Evolutionary conservation across 2,888 invertebrate genomes (phyloP), one percentile per base, ranked within the genome.

Genomic region (Euplexia lucipara): DNA sequence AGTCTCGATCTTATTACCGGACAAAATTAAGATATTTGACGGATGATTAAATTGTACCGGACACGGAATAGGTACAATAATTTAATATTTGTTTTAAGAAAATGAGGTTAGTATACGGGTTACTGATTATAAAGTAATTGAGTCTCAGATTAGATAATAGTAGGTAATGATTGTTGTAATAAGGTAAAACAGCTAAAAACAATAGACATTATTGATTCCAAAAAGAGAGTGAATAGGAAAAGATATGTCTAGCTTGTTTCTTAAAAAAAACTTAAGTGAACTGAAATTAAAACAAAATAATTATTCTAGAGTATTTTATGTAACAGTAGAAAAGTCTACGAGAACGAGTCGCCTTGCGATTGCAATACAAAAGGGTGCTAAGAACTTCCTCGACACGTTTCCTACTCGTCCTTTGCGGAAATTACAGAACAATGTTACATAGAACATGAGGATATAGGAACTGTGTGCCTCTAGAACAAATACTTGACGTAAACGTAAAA

Each of bases 351-450:
- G 6, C 18, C n/a, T 42, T 12, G 4, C 41, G 12, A 52, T 47
- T 37, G 42, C 26, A 37, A 47, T 39, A 59, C 20, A 48, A 48
- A 59, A 35, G 35, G 54, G 8, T 49, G 41, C 16, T 30, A 42
- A 34, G 18, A 32, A 59, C 52, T 48, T 56, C 58, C 54, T 34
- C 26, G 34, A 37, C 53, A 42, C 42, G 53, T 70, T 59, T 72
- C 58, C 73, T 52, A 48, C 22, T 52, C 35, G 12, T 56, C 30
- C 20, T 20, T 72, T 18, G 41, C 54, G 56, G 52, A 59, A 59
- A 78, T 52, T 78, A 56, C 45, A 49, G 59, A 22, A 70, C 63
- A 51, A 42, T 53, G 34, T 37, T 26, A 52, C 73, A 72, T 72
- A 78, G 54, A 56, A 52, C 73, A 39, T 56, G 47, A 59, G 56